Base-by-base conservation (phyloP, 2,888 invertebrate species). In the Automeris io region DNA sequence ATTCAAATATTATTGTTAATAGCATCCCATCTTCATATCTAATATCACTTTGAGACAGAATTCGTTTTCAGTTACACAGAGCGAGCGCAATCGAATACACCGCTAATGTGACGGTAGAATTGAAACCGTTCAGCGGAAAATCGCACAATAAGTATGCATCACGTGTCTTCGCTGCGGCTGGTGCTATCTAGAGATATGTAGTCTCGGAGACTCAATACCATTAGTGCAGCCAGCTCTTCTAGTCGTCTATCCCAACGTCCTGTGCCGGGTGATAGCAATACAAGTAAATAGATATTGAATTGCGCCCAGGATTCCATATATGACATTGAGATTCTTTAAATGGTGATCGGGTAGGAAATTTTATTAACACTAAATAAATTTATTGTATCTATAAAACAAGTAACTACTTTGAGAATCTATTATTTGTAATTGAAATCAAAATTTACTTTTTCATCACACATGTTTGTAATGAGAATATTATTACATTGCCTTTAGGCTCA, bases 71-170 rank as follows among this genome's bases (percentile, higher is more conserved):
- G 33, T 22, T 34, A 24, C 16, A 22, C 11, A 7, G 23, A 39
- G 34, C 39, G 25, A 40, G 36, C 21, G 40, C 37, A 9, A 39
- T 34, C 23, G 33, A 33, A 35, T 40, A 72, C 59, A 61, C 65
- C 66, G 57, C 72, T 83, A 85, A 83, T 82, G 74, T 67, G 60
- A 68, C 55, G 55, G 69, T 65, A 70, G 73, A 80, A 82, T 83
- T 82, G 83, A 77, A 82, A 80, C 53, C 66, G 69, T 66, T 71
- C 65, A 58, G 64, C 52, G 69, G 77, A 76, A 81, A 85, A 85
- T 81, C 73, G 68, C 60, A 73, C 73, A 71, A 81, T 86, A 83
- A 74, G 83, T 85, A 86, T 86, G 85, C 85, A 85, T 81, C 78
- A 70, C 77, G 58, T 62, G 12, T 18, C 12, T 32, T 25, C 19